Base-by-base conservation (phyloP, 2,797 vertebrate genomes). In the Anas bahamensis region DNA sequence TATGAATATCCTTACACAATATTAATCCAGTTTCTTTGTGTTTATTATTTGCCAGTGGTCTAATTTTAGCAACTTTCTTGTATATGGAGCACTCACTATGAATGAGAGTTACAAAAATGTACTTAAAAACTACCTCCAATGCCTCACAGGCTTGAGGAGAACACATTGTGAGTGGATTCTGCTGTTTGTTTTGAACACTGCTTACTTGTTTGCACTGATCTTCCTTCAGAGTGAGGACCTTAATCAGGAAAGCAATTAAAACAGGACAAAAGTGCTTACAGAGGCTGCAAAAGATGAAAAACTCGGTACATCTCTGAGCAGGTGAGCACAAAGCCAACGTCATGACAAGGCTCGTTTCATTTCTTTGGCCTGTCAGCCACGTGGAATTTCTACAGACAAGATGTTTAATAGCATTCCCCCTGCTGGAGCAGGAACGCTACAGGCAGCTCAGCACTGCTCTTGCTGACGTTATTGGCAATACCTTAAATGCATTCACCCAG, bases 1-100 rank as follows among this genome's bases (percentile, higher is more conserved):
- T 79, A 94, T 90, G 96, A 96, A 93, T 86, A 88, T 73, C 86
- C 85, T 96, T 96, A 66, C 77, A 86, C 55, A 77, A 33, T 73
- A 82, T 88, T 91, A 96, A 94, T 95, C 81, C 88, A 78, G 35
- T 70, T 91, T 90, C 46, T 86, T 87, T 69, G 48, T 81, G 68
- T 89, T 84, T 89, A 57, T 65, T 83, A 65, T 39, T 91, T 85
- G 93, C 48, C 70, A 90, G 81, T 2, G 3, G 33, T 26, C 93
- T 91, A 88, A 46, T 60, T 42, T 86, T 78, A 88, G 44, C 37
- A 63, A 83, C 44, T 75, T 76, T 71, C 10, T 78, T 11, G 1
- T 42, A 71, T 7, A 7, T 13, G 9, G 63, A 88, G 31, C 41
- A 44, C 17, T 83, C 29, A n/a, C 44, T 26, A 76, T 78, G 46